Base-by-base conservation (phyloP, 2,888 invertebrate genomes). In the Microctonus brassicae region DNA sequence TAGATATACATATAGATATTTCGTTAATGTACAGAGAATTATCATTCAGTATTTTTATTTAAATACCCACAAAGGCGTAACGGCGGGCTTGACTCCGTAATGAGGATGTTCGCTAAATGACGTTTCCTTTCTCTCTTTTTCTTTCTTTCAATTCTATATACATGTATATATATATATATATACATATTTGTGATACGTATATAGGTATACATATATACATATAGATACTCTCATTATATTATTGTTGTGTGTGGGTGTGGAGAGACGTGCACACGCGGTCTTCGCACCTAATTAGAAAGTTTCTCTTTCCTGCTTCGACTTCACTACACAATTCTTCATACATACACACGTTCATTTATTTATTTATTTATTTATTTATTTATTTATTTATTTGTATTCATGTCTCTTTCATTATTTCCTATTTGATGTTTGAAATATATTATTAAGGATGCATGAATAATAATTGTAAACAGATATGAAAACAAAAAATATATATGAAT, bases 51-150 rank as follows among this genome's bases (percentile, higher is more conserved):
- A 58, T 53, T 69, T 71, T 79, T 75, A 78, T 79, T 47, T 76
- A 75, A 76, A 78, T 75, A 76, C 71, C 77, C 74, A 26, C 74
- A 73, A 75, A 78, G 74, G 73, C 80, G 78, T 78, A 78, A 81
- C 76, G 76, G 68, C 20, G 47, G 47, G 47, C 65, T 63, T 67
- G 72, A 75, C 72, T 70, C 55, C 73, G 73, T 78, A 80, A 82
- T 78, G 78, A 80, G 79, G 77, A 77, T 78, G 75, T 76, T 75
- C 26, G 73, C 74, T 75, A 77, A 79, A 76, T 75, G 75, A 78
- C 75, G 75, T 77, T 80, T 78, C 75, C 76, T 75, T 73, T 72
- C 58, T 72, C 70, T 68, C 55, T 52, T 63, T 42, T 17, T 47
- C 47, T 47, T n/a, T 2, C 47, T 47, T 47, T 47, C 47, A 47